These are phyloP conservation scores for Rhagoletis zephyria DNA, from an alignment of 1,140 invertebrate genomes.

Conservation along the genomic window DNA sequence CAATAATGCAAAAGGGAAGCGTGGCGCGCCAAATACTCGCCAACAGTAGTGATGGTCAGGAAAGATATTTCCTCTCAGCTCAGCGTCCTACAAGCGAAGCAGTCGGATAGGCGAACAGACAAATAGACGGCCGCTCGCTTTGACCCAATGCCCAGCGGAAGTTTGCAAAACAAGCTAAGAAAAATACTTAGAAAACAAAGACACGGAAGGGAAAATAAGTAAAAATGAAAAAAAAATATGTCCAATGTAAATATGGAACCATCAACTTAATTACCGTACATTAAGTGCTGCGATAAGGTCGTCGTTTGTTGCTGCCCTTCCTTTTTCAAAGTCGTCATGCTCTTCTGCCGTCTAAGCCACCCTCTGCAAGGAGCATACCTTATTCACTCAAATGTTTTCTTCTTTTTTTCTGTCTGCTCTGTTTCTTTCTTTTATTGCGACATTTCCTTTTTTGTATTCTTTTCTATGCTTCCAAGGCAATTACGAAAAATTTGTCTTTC, in stretches of 20 bases:
- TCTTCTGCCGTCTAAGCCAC: neutral
- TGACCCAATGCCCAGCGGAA: constrained; percentile 12
- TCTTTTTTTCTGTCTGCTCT: constrained; percentile 21
- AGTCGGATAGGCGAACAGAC: too few species aligned
- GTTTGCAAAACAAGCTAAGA: neutral
- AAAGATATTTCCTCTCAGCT: neutral
- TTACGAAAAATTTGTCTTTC: constrained; percentile 44
- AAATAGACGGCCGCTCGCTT: neutral
- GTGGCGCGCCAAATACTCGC: neutral
- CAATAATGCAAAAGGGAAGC: neutral
- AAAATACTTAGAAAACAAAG: neutral
- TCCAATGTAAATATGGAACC: constrained; percentile 34
- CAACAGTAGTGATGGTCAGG: constrained; percentile 1
- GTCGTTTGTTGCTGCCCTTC: neutral
- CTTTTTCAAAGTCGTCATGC: neutral
- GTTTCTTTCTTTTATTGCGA: neutral
- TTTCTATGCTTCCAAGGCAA: neutral
- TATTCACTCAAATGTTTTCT: constrained; percentile 1
- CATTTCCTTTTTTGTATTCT: constrained; percentile 3
- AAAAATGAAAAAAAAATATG: constrained; percentile 10
- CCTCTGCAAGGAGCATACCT: neutral
- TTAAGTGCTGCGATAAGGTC: constrained; percentile 50
- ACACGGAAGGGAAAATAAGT: neutral
- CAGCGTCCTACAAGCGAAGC: neutral
- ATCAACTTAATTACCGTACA: constrained; percentile 50